phyloP scores from a whole-genome alignment of 2,113 vertebrate species.

The Oryzias curvinotus region DNA sequence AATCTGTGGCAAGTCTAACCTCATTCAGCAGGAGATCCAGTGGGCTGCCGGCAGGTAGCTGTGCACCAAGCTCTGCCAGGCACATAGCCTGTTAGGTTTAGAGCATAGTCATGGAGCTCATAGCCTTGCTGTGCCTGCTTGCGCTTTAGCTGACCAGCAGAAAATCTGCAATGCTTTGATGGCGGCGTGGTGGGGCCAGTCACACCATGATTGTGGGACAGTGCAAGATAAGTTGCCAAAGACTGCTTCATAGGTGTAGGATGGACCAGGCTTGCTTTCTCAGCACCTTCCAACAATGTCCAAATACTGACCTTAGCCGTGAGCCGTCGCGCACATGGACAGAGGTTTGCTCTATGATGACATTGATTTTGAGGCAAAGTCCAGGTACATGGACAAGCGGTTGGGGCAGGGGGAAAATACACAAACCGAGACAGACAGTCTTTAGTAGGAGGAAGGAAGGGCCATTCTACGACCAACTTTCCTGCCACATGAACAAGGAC shows the following conservation, averaged over 20 bases:
- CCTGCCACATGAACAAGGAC: neutral
- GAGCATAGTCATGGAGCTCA: neutral
- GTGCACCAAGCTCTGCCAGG: neutral
- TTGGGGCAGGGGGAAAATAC: neutral
- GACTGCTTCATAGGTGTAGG: neutral
- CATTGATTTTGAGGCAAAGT: neutral
- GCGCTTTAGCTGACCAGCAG: neutral
- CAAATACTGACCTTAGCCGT: neutral
- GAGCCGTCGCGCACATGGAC: neutral
- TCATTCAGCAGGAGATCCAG: neutral
- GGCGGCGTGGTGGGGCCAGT: neutral
- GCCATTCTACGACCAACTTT: neutral
- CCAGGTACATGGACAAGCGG: neutral
- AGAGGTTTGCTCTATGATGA: neutral
- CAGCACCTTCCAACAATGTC: neutral
- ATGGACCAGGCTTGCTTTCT: neutral
- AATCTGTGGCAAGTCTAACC: neutral
- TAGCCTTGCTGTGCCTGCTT: neutral
- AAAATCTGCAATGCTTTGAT: constrained; percentile 1
- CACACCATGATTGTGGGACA: neutral
- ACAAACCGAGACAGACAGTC: neutral
- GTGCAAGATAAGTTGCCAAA: neutral
- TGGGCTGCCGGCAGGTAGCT: neutral
- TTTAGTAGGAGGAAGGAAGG: neutral
- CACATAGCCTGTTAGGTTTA: neutral